Evolutionary conservation across 2,797 vertebrate genomes (phyloP), one percentile per base, ranked within the genome.

Genomic region (Enteromius paludinosus): DNA sequence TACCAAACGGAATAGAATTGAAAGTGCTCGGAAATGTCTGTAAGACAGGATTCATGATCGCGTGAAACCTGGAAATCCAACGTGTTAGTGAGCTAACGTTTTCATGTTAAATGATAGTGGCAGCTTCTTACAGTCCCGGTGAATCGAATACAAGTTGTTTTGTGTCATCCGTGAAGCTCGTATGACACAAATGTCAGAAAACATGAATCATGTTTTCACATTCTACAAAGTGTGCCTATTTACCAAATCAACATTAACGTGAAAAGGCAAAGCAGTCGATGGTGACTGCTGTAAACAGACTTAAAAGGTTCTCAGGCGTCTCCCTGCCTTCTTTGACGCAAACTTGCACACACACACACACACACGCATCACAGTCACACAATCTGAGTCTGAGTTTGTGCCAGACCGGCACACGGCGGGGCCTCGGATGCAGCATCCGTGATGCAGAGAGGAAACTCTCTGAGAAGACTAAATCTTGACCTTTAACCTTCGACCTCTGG

Each of bases 171-270:
- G 70, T 43, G 61, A 82, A 77, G 81, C 81, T 75, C 66, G 52
- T 72, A 61, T 52, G 61, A 86, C 83, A 95, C 90, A 92, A 78
- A 93, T 87, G 89, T 90, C 89, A 91, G 90, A 88, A 94, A 92
- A 94, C 90, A 91, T 85, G 91, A 92, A 92, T 18, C 83, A 77
- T 74, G 72, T 87, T 78, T 87, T 87, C 84, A 89, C 85, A 89
- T 87, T 89, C 83, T 85, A 86, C 78, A 81, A 85, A 70, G 64
- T 89, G 86, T 87, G 86, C 84, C 87, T 80, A 81, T 93, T 92
- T 93, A 89, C 91, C 91, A 90, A 92, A 90, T 88, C 45, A 43
- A 87, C 65, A 74, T 81, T 83, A 85, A 87, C 73, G 83, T 89
- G 80, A 88, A 81, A 91, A 92, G 92, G 92, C 90, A 87, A 81